Percentiles rank a stretch among this genome's conserved stretches.
Evolutionary conservation across 2,888 invertebrate species (phyloP).

Genomic region (Elmis aenea): DNA sequence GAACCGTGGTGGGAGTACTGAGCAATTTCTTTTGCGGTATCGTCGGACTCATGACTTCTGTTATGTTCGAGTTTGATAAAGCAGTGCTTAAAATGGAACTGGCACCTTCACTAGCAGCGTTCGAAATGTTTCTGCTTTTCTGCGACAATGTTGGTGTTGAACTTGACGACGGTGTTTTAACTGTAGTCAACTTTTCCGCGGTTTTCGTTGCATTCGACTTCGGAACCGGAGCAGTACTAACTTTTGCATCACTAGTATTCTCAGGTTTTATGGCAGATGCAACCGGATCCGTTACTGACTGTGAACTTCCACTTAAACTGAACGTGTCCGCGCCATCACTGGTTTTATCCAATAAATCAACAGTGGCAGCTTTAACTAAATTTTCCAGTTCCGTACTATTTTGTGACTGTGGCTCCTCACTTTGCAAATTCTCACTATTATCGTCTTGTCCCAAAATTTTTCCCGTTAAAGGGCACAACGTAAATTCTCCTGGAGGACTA

Average conservation of each 20-base stretch:
- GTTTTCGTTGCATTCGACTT: too few species aligned
- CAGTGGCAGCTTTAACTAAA: slow-evolving; percentile 41
- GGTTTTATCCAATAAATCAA: slow-evolving; percentile 32
- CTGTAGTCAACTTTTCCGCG: not conserved
- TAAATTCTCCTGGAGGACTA: slow-evolving; percentile 64
- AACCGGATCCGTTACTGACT: too few species aligned
- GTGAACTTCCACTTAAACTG: too few species aligned
- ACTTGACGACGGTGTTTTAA: slow-evolving; percentile 1
- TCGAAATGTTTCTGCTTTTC: slow-evolving; percentile 2
- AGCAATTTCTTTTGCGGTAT: slow-evolving; percentile 15
- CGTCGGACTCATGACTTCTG: slow-evolving; percentile 8
- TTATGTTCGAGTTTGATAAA: slow-evolving; percentile 33
- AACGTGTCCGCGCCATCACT: not conserved
- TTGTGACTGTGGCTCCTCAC: slow-evolving; percentile 1
- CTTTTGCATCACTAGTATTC: not conserved
- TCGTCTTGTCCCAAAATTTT: slow-evolving; percentile 53
- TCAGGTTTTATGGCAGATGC: too few species aligned
- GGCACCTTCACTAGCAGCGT: not conserved
- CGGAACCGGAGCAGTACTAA: not conserved
- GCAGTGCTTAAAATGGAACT: slow-evolving; percentile 39
- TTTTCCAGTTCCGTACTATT: slow-evolving; percentile 33
- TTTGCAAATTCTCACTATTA: too few species aligned
- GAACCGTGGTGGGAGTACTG: slow-evolving; percentile 27
- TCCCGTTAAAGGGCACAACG: slow-evolving; percentile 67
- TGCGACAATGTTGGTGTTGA: slow-evolving; percentile 2